phyloP scores from a whole-genome alignment of 2,797 vertebrate species.

The Alcedo atthis region DNA sequence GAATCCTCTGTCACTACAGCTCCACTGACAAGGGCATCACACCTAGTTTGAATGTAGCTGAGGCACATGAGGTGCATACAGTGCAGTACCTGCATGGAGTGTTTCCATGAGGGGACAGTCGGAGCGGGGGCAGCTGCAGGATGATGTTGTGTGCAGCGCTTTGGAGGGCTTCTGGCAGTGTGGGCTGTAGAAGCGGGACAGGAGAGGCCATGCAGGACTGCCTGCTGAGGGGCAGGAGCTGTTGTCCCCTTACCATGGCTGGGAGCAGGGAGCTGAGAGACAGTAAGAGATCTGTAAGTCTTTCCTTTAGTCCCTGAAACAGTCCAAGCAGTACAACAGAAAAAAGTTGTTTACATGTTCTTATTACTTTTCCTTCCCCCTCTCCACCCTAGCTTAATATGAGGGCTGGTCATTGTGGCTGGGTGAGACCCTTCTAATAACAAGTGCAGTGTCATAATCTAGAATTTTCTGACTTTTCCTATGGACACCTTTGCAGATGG shows the following conservation, averaged over 20 bases:
- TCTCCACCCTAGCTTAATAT: not conserved
- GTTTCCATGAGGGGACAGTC: not conserved
- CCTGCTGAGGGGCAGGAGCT: not conserved
- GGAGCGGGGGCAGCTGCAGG: not conserved
- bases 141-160: not conserved
- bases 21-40: not conserved
- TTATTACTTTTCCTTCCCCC: not conserved
- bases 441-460: not conserved
- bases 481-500: not conserved
- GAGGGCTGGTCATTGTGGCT: not conserved
- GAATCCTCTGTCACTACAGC: not conserved
- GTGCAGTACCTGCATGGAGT: not conserved
- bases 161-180: not conserved
- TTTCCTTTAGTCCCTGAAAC: not conserved
- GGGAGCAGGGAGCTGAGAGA: not conserved
- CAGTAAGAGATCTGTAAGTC: not conserved
- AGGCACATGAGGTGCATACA: not conserved
- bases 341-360: not conserved
- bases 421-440: not conserved
- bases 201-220: not conserved
- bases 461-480: not conserved
- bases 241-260: not conserved
- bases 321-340: not conserved
- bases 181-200: too few species aligned
- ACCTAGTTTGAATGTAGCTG: not conserved